Evolutionary conservation across 2,888 invertebrate genomes (phyloP).

Genomic region (Entomobrya multifasciata): DNA sequence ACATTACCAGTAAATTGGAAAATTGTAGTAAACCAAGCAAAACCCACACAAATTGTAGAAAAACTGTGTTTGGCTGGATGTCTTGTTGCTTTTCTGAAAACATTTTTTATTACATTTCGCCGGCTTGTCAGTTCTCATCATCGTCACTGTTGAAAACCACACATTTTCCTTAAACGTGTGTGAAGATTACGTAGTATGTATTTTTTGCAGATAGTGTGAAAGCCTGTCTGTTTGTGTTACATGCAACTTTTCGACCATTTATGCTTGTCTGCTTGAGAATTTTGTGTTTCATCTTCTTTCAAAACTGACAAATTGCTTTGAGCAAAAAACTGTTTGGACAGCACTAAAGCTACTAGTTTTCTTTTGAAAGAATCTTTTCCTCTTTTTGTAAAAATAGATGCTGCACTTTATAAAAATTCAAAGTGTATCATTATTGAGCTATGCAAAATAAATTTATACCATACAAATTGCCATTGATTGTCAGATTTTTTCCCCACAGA

Average conservation of each 20-base stretch:
- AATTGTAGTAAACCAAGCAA: conserved; percentile 75
- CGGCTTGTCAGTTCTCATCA: conserved; percentile 61
- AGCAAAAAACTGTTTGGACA: conserved; percentile 56
- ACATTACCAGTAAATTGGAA: conserved; percentile 75
- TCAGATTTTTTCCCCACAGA: conserved; percentile 3
- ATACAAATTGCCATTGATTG: no score
- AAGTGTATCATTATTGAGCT: conserved; percentile 44
- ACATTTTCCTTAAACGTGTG: conserved; percentile 58
- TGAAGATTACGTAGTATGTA: conserved; percentile 21
- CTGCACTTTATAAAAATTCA: no score
- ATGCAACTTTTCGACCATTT: conserved; percentile 21
- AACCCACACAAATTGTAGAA: conserved; percentile 70
- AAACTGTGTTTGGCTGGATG: conserved; percentile 49
- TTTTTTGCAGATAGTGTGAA: conserved; percentile 42
- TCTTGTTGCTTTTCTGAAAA: conserved; percentile 52
- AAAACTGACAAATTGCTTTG: conserved; percentile 54
- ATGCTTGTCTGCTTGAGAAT: not conserved
- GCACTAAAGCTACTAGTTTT: conserved; percentile 62
- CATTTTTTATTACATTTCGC: conserved; percentile 37
- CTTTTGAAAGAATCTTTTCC: not conserved
- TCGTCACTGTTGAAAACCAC: conserved; percentile 51
- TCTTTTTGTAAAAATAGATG: no score
- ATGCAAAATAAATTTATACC: conserved; percentile 40
- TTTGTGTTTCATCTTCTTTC: conserved; percentile 36
- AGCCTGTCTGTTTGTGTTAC: no score